Evolutionary conservation across 2,888 invertebrate genomes (phyloP), one percentile per base, ranked within the genome.

Genomic region (Drosophila rubida): DNA sequence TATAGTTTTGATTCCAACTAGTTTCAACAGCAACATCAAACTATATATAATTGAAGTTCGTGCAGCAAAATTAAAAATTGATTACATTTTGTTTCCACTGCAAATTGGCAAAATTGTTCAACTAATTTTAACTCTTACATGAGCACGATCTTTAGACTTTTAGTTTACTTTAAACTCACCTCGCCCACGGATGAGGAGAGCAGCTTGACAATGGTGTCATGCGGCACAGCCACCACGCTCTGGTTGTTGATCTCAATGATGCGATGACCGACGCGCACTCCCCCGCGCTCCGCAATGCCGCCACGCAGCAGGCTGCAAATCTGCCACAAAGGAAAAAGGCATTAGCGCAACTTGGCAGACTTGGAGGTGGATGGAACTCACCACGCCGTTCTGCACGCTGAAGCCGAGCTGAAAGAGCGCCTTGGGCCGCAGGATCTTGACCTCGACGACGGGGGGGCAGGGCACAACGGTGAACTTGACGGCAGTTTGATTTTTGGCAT

Each of bases 221-320:
- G 99, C 82, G 99, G 98, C 80, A 99, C 99, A 81, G 99, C 99
- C 66, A 99, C 99, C 66, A 99, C 99, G 93, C 99, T 99, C 93
- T 99, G 98, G 92, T 98, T 96, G 94, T 99, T 99, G 90, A 99
- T 99, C 94, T 99, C 99, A 90, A 99, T 99, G 92, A 99, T 99
- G 88, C 99, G 95, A 93, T 99, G 99, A 0, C 99, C 99, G 22
- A 99, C 99, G 74, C 99, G 95, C 69, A 99, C 99, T 35, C 99
- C 99, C 75, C 99, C 99, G 77, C 99, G 94, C 93, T 99, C 99
- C 53, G 99, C 99, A 81, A 99, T 99, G 57, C 99, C 99, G 60
- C 99, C 99, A 83, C 99, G 95, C 72, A 99, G 94, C 78, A 99
- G 93, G 92, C 98, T 98, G 94, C 99, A 99, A 91, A 99, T 99